These are phyloP conservation scores for Sarcophaga rosellei DNA, from an alignment of 2,888 invertebrate species.

Conservation along the genomic window DNA sequence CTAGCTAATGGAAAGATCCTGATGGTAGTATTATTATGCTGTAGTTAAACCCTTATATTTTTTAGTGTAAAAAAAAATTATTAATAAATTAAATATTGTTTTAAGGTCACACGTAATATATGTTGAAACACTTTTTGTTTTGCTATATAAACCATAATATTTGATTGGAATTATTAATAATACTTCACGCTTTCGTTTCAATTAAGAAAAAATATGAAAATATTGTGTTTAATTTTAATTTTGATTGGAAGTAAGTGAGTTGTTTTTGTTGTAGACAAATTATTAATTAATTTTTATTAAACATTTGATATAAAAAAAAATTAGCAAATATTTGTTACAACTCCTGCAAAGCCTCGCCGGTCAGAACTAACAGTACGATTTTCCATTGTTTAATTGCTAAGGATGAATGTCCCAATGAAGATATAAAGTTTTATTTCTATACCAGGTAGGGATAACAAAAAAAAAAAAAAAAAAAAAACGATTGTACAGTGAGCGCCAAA, in stretches of 20 bases:
- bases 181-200: too few species aligned
- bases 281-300: neutral
- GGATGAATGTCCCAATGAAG: conserved; percentile 83
- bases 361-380: conserved; percentile 44
- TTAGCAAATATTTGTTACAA: conserved; percentile 17
- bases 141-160: too few species aligned
- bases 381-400: conserved; percentile 72
- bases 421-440: conserved; percentile 85
- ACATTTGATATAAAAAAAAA: neutral
- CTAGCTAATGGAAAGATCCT: neutral
- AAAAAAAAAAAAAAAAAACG: neutral
- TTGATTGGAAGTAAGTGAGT: conserved; percentile 31
- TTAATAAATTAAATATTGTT: conserved; percentile 34
- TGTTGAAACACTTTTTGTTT: neutral
- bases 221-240: conserved; percentile 13
- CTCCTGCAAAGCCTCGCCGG: neutral
- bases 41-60: conserved; percentile 4
- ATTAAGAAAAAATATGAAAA: conserved; percentile 24
- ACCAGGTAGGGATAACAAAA: conserved; percentile 82
- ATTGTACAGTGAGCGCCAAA: too few species aligned
- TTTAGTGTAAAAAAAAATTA: conserved; percentile 4
- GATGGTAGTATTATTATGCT: conserved; percentile 9
- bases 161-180: too few species aligned
- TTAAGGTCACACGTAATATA: conserved; percentile 25
- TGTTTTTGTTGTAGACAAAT: neutral